These are phyloP conservation scores for Andrena marginata DNA, from an alignment of 2,888 invertebrate species.

Conservation along the genomic window DNA sequence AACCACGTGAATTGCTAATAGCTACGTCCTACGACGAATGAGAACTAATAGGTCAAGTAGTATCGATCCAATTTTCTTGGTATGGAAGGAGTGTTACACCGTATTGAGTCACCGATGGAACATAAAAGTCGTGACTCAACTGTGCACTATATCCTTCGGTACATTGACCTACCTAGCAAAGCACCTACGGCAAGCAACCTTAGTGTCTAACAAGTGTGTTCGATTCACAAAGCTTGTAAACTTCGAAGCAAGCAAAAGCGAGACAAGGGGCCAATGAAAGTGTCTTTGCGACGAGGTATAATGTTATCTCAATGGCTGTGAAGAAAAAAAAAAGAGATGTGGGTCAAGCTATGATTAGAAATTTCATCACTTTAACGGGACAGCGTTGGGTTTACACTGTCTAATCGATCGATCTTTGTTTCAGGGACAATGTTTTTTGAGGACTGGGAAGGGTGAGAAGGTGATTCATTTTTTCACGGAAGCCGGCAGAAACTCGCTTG, in stretches of 20 bases:
- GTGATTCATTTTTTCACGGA: slow-evolving; percentile 71
- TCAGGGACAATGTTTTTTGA: slow-evolving; percentile 9
- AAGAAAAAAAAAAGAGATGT: background rate
- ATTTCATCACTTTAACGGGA: background rate
- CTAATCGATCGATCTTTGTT: background rate
- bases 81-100: slow-evolving; percentile 73
- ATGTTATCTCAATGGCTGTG: background rate
- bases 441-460: slow-evolving; percentile 52
- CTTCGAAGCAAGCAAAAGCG: too few species aligned
- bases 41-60: slow-evolving; percentile 66
- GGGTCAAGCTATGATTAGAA: background rate
- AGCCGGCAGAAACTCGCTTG: slow-evolving; percentile 57
- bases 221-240: background rate
- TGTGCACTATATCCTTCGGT: slow-evolving; percentile 60
- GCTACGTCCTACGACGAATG: slow-evolving; percentile 3
- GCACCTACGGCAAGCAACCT: background rate
- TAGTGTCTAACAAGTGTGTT: background rate
- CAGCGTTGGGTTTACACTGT: background rate
- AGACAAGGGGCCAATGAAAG: background rate
- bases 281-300: background rate
- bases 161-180: slow-evolving; percentile 61
- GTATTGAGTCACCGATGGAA: slow-evolving; percentile 79
- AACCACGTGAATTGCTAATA: too few species aligned
- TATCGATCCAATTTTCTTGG: slow-evolving; percentile 73
- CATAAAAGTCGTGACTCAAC: slow-evolving; percentile 74